Base-by-base conservation (phyloP, 2,888 invertebrate species). In the Drosophila longiperda region DNA sequence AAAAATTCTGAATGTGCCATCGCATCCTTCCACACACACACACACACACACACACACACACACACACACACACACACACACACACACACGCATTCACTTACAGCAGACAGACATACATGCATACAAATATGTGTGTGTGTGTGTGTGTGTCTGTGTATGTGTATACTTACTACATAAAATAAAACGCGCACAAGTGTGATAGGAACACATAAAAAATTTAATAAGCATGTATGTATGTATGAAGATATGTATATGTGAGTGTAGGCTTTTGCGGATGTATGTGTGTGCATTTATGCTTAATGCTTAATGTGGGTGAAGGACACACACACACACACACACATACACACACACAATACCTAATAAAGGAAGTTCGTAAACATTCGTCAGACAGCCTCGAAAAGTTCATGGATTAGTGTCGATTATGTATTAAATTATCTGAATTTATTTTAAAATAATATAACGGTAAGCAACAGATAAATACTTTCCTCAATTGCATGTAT, bases 1-100 rank as follows among this genome's bases (percentile, higher is more conserved):
- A 90, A 85, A 85, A 85, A 87, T 83, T 85, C 83, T 53, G 81
- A 85, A 73, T 82, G 86, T 72, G 81, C 78, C 83, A 66, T 72
- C 76, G 49, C 66, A 70, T 64, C 60, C 57, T 38, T 68, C 20
- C 64, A 59, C 11, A 36, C 42, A 66, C 33, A 49, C 9, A 66
- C 45, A 23, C 36, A 57, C 26, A 38, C 62, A 72, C 52, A 64
- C 48, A 66, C 45, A 65, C 64, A 17, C 66, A 59, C n/a, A n/a
- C n/a, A n/a, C n/a, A n/a, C 64, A 59, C 11, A 36, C 42, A 66
- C 33, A 49, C 9, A 66, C 45, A 23, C 36, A 57, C 26, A 38
- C 62, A 72, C 52, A 64, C 48, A 66, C 45, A 65, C 64, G 26
- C 66, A 59, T 64, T 77, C 66, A 73, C 29, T 49, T 45, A 45